Conservation (phyloP, 2,888 invertebrate species). For the Unio pictorum region DNA sequence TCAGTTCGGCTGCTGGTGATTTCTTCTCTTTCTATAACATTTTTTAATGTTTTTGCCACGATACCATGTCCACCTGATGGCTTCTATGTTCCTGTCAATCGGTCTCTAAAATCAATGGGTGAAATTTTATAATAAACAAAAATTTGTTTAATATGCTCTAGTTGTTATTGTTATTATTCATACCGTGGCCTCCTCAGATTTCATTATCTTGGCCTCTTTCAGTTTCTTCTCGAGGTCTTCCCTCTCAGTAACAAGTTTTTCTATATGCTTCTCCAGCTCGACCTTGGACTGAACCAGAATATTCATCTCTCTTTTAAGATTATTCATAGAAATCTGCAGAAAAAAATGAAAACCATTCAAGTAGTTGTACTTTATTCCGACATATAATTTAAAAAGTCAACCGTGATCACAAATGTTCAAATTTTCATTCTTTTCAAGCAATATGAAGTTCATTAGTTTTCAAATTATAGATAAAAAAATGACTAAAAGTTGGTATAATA, state of each 20-base stretch:
- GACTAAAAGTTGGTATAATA: too few relatives aligned
- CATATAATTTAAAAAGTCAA: not conserved
- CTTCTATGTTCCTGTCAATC: too few relatives aligned
- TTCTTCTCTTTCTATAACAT: too few relatives aligned
- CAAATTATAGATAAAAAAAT: too few relatives aligned
- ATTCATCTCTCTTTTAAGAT: slow-evolving; percentile 46
- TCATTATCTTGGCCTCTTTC: slow-evolving; percentile 44
- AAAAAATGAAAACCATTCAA: not conserved
- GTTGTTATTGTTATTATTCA: not conserved
- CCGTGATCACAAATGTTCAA: not conserved
- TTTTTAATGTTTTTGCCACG: too few relatives aligned
- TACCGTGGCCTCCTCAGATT: slow-evolving; percentile 56
- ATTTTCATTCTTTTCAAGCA: not conserved
- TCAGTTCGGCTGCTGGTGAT: too few relatives aligned
- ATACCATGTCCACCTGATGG: too few relatives aligned
- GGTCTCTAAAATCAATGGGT: too few relatives aligned
- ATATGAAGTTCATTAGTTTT: too few relatives aligned
- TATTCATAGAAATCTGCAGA: slow-evolving; percentile 46
- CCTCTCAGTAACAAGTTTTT: slow-evolving; percentile 53
- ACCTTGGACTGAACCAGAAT: slow-evolving; percentile 49
- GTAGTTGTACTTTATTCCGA: not conserved
- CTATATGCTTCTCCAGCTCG: slow-evolving; percentile 60
- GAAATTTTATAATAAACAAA: too few relatives aligned
- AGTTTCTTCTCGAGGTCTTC: slow-evolving; percentile 49
- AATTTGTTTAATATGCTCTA: too few relatives aligned